Evolutionary conservation across 2,113 vertebrate species (phyloP), one percentile per base, ranked within the genome.

Genomic region (Neofelis nebulosa): DNA sequence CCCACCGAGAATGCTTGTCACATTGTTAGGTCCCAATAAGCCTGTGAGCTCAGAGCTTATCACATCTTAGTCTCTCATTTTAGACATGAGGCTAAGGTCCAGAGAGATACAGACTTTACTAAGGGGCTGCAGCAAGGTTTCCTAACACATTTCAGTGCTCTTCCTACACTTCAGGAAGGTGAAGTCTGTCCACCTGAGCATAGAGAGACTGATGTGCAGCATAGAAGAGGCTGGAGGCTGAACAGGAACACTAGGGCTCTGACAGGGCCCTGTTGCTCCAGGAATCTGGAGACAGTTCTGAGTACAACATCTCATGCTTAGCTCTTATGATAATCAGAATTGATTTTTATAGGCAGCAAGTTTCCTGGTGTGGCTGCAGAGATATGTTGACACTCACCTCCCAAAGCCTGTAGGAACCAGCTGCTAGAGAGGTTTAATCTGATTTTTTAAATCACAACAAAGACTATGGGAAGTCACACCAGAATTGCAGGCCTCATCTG

Each of bases 391-490:
- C 73, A 96, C 94, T 96, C 92, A 96, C 96, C 86, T 97, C 69
- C 76, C 63, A 27, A 95, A 97, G 82, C 89, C 18, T 36, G 66
- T 83, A 81, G 94, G 52, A 96, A 41, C 86, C 96, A 97, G 97
- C 86, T 98, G 92, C 96, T 92, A 6, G 38, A 90, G 66, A 95
- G 87, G 48, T 83, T 95, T 97, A 97, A 95, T 96, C 86, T 96
- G 94, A 98, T 97, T 95, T 98, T 91, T 31, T 38, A 97, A 93
- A 86, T 93, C 93, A 95, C 81, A 96, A 79, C 96, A 97, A 93
- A 98, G 78, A 83, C 91, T 41, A 91, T 82, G 33, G 86, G 94
- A 93, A 93, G 82, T 91, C 91, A 73, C 85, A 86, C 94, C 78
- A 96, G 95, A 98, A 92, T 48, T 45, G 15, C 45, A 92, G 85